These are phyloP conservation scores for Pocota personata DNA, from an alignment of 2,888 invertebrate genomes.

Conservation along the genomic window DNA sequence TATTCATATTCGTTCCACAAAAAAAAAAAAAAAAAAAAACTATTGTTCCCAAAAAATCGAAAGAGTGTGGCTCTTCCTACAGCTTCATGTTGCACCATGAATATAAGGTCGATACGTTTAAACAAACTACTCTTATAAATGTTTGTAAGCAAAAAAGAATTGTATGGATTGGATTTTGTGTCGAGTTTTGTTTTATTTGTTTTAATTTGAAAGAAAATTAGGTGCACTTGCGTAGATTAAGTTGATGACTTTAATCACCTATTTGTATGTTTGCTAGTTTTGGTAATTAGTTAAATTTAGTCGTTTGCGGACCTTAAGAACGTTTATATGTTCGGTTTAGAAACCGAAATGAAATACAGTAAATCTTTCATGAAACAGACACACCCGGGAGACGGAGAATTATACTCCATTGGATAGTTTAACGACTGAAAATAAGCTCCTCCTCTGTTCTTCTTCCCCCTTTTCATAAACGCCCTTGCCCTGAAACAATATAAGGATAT, in stretches of 20 bases:
- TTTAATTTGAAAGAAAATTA: not conserved
- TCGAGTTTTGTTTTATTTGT: not conserved
- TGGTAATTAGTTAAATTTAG: not conserved
- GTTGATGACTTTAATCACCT: not conserved
- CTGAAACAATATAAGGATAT: too few relatives aligned
- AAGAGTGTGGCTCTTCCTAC: constrained; percentile 67
- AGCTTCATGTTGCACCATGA: constrained; percentile 63
- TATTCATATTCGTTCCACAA: constrained; percentile 54
- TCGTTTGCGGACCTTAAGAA: not conserved
- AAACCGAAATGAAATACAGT: not conserved
- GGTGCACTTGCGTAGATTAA: not conserved
- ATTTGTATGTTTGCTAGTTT: not conserved
- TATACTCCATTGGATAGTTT: too few relatives aligned
- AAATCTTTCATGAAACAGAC: not conserved
- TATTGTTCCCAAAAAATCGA: constrained; percentile 49
- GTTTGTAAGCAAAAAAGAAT: constrained; percentile 64
- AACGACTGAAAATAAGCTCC: too few relatives aligned
- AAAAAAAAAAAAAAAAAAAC: constrained; percentile 15
- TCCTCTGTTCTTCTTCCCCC: too few relatives aligned
- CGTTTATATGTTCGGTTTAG: not conserved
- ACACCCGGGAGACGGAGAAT: too few relatives aligned
- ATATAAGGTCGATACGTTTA: constrained; percentile 71
- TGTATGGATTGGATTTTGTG: constrained; percentile 57
- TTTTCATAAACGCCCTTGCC: too few relatives aligned
- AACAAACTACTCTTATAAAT: constrained; percentile 61